Base-by-base conservation (phyloP, 2,888 invertebrate genomes). In the Phoenoteleia sp. region DNA sequence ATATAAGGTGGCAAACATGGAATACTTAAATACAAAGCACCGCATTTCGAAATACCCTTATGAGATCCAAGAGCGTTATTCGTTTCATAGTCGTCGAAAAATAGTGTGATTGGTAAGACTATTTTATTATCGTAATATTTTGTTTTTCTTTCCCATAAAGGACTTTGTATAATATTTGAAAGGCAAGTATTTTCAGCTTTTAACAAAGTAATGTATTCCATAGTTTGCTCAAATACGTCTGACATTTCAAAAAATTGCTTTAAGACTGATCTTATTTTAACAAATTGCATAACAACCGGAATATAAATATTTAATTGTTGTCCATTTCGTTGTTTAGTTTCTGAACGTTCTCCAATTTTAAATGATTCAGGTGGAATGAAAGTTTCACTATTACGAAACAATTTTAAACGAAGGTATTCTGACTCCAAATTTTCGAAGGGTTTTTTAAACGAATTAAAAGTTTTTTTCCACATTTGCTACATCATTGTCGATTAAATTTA, bases 61-160 rank as follows among this genome's bases (percentile, higher is more conserved):
- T 49, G 66, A 4, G 49, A 2, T 2, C 66, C 66, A 0, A 64
- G 13, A 7, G 66, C 29, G 29, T 66, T 66, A 11, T 66, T 66
- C 13, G 6, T 49, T 23, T 66, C 66, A 29, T 47, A 66, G 25
- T 66, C 66, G 19, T 66, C 66, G 25, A 23, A 29, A 15, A 47
- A 69, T 7, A 56, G 13, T 11, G 56, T 15, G 19, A 69, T 13
- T 6, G 67, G 52, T 5, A 67, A 21, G 15, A 67, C 62, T n/a
- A 62, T 62, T 25, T 42, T 45, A 15, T 62, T 25, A 9, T 3
- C 21, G 15, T 42, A 45, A 7, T 25, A 62, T 42, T 1, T 9
- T 13, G 45, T n/a, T 62, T 62, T 62, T 13, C 42, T 3, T 25
- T 11, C 11, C 62, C 62, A 62, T 13, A 62, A 62, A n/a, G 62